Evolutionary conservation across 2,797 vertebrate genomes (phyloP).

Genomic region (Corythornis leucogaster): DNA sequence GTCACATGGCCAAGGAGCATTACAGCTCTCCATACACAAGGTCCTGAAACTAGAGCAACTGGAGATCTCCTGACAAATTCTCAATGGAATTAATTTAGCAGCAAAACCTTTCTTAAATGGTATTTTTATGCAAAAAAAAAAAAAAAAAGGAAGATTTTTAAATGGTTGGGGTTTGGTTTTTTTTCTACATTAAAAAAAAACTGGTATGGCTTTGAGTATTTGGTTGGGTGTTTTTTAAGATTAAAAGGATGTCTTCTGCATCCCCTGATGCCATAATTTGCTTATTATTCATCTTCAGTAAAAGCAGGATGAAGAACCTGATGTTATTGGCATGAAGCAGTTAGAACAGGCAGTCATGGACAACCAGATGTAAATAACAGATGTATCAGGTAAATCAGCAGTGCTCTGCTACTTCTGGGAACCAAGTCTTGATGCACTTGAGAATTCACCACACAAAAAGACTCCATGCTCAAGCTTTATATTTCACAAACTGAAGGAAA

Average conservation of each 20-base stretch:
- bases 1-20: not conserved
- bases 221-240: accelerated
- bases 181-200: not conserved
- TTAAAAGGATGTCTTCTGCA: not conserved
- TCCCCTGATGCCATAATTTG: not conserved
- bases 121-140: not conserved
- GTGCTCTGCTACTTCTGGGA: not conserved
- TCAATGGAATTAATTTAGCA: not conserved
- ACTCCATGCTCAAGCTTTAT: not conserved
- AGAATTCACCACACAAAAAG: not conserved
- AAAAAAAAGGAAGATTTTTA: too few relatives aligned
- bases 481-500: not conserved
- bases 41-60: not conserved
- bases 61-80: not conserved
- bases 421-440: not conserved
- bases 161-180: too few relatives aligned
- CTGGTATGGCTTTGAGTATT: not conserved
- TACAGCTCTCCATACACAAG: not conserved
- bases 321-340: not conserved
- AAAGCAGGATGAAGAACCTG: not conserved
- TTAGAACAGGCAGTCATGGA: not conserved
- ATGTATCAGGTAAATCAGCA: not conserved
- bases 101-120: not conserved
- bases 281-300: not conserved
- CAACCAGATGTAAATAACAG: not conserved